Conservation (phyloP, 1,140 invertebrate species). For the Drosophila prosaltans region DNA sequence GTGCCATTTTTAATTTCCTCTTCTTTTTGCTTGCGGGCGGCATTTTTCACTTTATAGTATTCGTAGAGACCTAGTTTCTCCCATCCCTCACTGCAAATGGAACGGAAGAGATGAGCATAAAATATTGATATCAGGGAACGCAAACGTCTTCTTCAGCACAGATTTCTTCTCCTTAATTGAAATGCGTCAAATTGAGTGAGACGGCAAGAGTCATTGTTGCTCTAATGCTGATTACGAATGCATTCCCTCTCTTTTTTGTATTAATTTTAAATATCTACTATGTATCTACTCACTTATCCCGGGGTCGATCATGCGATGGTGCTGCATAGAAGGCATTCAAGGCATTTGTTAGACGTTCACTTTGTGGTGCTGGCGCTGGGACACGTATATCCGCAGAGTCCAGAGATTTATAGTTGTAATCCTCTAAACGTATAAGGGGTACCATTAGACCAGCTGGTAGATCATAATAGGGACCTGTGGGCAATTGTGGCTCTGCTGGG, state of each 20-base stretch:
- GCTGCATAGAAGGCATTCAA: slow-evolving; percentile 97
- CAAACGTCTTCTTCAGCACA: not conserved
- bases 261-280: not conserved
- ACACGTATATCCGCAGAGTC: slow-evolving; percentile 95
- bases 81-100: slow-evolving; percentile 95
- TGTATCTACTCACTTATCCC: slow-evolving; percentile 90
- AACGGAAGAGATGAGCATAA: slow-evolving; percentile 24
- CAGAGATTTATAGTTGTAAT: slow-evolving; percentile 94
- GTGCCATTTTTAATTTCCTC: slow-evolving; percentile 89
- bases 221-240: too few relatives aligned
- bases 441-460: slow-evolving; percentile 97
- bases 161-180: too few relatives aligned
- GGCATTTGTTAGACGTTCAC: slow-evolving; percentile 94
- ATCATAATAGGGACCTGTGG: slow-evolving; percentile 97
- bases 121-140: too few relatives aligned
- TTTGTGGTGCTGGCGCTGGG: slow-evolving; percentile 96
- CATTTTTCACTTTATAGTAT: slow-evolving; percentile 98
- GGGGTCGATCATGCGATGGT: slow-evolving; percentile 95
- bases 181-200: not conserved
- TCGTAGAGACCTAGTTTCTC: slow-evolving; percentile 98
- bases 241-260: not conserved
- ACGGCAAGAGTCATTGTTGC: not conserved
- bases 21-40: slow-evolving; percentile 94
- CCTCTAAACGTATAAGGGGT: slow-evolving; percentile 94
- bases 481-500: slow-evolving; percentile 90